phyloP scores from a whole-genome alignment of 92 coral and sea anemone genomes.

The Parazoanthus atlanticus region DNA sequence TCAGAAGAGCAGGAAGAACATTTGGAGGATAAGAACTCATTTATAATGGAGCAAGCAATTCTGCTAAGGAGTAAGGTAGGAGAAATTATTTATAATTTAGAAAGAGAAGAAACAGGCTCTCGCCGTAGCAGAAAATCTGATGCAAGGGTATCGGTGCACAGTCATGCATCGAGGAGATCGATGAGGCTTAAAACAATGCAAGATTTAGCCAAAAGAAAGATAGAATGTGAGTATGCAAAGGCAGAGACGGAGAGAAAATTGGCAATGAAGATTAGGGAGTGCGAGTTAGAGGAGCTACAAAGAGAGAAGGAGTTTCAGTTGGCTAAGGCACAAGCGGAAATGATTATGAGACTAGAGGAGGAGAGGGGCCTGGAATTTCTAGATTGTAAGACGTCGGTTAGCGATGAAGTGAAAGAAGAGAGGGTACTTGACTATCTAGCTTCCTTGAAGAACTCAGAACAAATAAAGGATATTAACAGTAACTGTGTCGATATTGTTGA shows the following conservation, averaged over 20 bases:
- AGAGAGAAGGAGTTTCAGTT: conserved; percentile 17
- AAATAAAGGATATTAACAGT: conserved; percentile 27
- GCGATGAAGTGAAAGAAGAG: conserved; percentile 37
- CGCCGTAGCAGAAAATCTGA: conserved; percentile 36
- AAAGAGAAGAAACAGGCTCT: conserved; percentile 49
- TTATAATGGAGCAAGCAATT: conserved; percentile 38
- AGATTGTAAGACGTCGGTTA: conserved; percentile 20
- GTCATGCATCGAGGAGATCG: conserved; percentile 43
- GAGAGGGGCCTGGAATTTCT: conserved; percentile 24
- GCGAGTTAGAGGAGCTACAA: conserved; percentile 31
- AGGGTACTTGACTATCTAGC: conserved; percentile 8
- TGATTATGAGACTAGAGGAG: conserved; percentile 30
- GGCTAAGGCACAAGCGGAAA: conserved; percentile 34
- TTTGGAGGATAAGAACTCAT: conserved; percentile 24
- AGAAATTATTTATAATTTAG: conserved; percentile 50
- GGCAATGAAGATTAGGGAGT: conserved; percentile 27
- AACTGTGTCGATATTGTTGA: conserved; percentile 14
- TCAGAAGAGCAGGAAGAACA: conserved; percentile 31
- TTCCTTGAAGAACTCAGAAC: conserved; percentile 33
- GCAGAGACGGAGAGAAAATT: conserved; percentile 29
- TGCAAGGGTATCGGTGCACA: conserved; percentile 27
- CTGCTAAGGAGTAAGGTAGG: conserved; percentile 32
- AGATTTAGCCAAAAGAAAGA: conserved; percentile 39
- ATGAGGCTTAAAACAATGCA: conserved; percentile 47
- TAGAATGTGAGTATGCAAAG: conserved; percentile 21